phyloP scores from a whole-genome alignment of 2,797 vertebrate genomes.

The Pteropus rufus region DNA sequence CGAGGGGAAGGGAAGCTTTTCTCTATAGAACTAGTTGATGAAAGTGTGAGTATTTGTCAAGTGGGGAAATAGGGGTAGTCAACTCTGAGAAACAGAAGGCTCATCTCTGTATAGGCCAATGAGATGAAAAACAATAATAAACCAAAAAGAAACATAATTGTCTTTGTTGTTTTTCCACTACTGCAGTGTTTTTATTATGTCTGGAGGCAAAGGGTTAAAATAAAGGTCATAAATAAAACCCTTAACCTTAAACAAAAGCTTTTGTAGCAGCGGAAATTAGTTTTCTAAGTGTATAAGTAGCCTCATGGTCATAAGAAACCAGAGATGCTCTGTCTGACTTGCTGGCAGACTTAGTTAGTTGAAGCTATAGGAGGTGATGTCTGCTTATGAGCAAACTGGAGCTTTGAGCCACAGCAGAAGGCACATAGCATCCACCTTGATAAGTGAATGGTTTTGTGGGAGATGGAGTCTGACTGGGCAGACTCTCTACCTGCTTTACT shows the following conservation, averaged over 20 bases:
- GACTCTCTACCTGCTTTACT: not conserved
- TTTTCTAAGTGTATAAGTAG: not conserved
- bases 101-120: slow-evolving; percentile 31
- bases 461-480: not conserved
- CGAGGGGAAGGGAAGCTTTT: slow-evolving; percentile 98
- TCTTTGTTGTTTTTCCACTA: slow-evolving; percentile 19
- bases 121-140: not conserved
- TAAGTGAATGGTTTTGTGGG: not conserved
- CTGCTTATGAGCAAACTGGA: not conserved
- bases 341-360: not conserved
- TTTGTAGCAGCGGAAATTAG: not conserved
- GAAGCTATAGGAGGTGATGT: not conserved
- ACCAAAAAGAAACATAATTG: slow-evolving; percentile 44
- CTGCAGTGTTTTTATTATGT: not conserved
- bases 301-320: not conserved
- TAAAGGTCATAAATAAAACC: not conserved
- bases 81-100: not conserved
- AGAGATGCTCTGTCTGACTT: not conserved
- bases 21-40: slow-evolving; percentile 96
- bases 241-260: not conserved
- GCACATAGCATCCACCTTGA: not conserved
- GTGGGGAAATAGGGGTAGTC: not conserved
- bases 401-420: not conserved
- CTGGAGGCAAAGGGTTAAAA: not conserved
- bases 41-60: slow-evolving; percentile 89